These are phyloP conservation scores for Euura lappo DNA, from an alignment of 1,140 invertebrate species.

Conservation along the genomic window DNA sequence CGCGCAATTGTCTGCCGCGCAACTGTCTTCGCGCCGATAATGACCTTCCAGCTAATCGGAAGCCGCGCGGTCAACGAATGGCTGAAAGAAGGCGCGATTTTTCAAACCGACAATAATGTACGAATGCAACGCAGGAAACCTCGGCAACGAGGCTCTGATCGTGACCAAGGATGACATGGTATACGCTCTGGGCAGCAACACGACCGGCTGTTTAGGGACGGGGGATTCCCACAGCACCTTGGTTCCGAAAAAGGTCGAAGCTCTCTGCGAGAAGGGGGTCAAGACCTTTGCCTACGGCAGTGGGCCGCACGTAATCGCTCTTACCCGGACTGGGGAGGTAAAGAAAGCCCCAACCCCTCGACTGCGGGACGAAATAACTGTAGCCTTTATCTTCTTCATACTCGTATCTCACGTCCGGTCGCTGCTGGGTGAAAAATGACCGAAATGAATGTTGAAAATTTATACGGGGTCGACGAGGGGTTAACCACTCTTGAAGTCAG, in stretches of 20 bases:
- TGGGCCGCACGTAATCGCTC: conserved; percentile 71
- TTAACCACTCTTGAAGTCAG: no score
- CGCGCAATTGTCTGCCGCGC: no score
- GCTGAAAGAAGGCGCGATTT: not conserved
- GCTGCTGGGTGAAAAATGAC: not conserved
- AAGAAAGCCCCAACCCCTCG: not conserved
- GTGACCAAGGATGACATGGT: conserved; percentile 69
- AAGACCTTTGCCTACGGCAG: conserved; percentile 70
- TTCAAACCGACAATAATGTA: not conserved
- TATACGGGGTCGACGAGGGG: no score
- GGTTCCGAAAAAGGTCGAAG: conserved; percentile 65
- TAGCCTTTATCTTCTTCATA: conserved; percentile 10
- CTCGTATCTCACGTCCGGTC: not conserved
- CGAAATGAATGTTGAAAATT: not conserved
- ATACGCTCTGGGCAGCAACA: conserved; percentile 68
- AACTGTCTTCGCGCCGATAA: no score
- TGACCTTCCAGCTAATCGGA: no score
- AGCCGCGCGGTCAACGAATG: no score
- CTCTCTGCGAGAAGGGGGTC: conserved; percentile 66
- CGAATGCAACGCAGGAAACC: conserved; percentile 46
- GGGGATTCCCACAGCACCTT: conserved; percentile 65
- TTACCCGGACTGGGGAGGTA: conserved; percentile 66
- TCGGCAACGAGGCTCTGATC: conserved; percentile 71
- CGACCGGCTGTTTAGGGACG: conserved; percentile 67
- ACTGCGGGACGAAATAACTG: not conserved